Percentiles rank a stretch among this genome's conserved stretches.
These are phyloP conservation scores for Phania funesta DNA, from an alignment of 2,888 invertebrate species.

Conservation along the genomic window DNA sequence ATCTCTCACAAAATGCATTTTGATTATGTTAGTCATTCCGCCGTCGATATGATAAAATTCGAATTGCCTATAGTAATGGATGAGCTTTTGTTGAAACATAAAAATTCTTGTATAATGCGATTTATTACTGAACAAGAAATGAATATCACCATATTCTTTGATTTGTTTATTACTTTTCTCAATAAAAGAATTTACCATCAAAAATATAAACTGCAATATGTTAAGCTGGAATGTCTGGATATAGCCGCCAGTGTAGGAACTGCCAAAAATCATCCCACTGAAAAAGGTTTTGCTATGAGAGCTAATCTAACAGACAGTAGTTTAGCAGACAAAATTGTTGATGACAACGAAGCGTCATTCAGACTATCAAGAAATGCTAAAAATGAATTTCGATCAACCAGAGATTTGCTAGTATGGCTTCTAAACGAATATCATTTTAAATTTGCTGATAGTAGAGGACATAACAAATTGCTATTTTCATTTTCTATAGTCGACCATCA, in stretches of 20 bases:
- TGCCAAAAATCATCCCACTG: background rate
- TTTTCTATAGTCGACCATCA: slow-evolving; percentile 35
- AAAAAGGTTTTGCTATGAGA: background rate
- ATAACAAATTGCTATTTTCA: slow-evolving; percentile 46
- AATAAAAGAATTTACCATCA: slow-evolving; percentile 12
- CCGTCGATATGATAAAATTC: background rate
- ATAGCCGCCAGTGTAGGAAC: background rate
- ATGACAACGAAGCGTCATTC: background rate
- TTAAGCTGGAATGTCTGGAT: slow-evolving; percentile 14
- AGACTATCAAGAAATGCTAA: background rate
- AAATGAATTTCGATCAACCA: slow-evolving; percentile 21
- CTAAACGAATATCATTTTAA: slow-evolving; percentile 15
- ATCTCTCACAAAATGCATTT: slow-evolving; percentile 48
- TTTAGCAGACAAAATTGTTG: background rate
- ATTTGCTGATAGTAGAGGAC: background rate
- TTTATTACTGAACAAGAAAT: slow-evolving; percentile 4
- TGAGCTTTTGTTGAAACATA: slow-evolving; percentile 27
- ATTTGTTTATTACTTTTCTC: slow-evolving; percentile 20
- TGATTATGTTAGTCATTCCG: slow-evolving; percentile 18
- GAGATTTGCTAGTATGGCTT: slow-evolving; percentile 26
- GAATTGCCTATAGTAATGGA: slow-evolving; percentile 41
- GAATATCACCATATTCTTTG: slow-evolving; percentile 25
- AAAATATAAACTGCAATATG: slow-evolving; percentile 33
- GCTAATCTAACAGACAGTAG: background rate
- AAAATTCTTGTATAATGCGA: slow-evolving; percentile 36